A percentile compares a stretch with the other conserved stretches of the same genome.
phyloP scores from a whole-genome alignment of 2,888 invertebrate species.

The Andricus curvator region DNA sequence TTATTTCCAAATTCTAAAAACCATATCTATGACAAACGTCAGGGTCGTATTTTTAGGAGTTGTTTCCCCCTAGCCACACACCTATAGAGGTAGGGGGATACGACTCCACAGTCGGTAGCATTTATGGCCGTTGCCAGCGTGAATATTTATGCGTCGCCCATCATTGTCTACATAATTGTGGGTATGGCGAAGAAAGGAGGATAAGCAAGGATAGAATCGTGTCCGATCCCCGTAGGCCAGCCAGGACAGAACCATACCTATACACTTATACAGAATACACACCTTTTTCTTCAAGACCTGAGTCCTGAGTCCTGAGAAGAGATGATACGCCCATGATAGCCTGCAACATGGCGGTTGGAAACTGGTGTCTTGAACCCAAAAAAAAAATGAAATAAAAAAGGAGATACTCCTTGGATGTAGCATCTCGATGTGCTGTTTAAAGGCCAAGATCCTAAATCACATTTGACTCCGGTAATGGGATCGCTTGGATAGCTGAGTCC shows the following conservation, averaged over 20 bases:
- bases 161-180: conserved; percentile 75
- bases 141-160: conserved; percentile 76
- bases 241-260: conserved; percentile 17
- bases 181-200: conserved; percentile 64
- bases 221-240: conserved; percentile 24
- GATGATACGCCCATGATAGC: conserved; percentile 30
- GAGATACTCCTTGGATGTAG: conserved; percentile 10
- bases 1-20: no score
- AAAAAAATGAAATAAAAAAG: not conserved
- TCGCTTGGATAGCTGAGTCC: conserved; percentile 55
- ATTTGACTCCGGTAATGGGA: conserved; percentile 71
- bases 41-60: no score
- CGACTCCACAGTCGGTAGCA: conserved; percentile 68
- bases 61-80: not conserved
- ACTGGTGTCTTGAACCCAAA: not conserved
- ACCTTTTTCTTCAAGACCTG: not conserved
- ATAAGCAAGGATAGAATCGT: conserved; percentile 51
- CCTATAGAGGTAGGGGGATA: conserved; percentile 7
- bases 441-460: conserved; percentile 73
- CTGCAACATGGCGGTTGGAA: conserved; percentile 6
- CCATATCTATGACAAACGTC: no score
- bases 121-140: conserved; percentile 74
- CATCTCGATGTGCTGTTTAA: conserved; percentile 39
- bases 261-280: conserved; percentile 9
- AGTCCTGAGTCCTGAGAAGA: not conserved